A percentile compares a stretch with the other conserved stretches of the same genome.
Evolutionary conservation across 2,888 invertebrate genomes (phyloP).

Genomic region (Lingula anatina): DNA sequence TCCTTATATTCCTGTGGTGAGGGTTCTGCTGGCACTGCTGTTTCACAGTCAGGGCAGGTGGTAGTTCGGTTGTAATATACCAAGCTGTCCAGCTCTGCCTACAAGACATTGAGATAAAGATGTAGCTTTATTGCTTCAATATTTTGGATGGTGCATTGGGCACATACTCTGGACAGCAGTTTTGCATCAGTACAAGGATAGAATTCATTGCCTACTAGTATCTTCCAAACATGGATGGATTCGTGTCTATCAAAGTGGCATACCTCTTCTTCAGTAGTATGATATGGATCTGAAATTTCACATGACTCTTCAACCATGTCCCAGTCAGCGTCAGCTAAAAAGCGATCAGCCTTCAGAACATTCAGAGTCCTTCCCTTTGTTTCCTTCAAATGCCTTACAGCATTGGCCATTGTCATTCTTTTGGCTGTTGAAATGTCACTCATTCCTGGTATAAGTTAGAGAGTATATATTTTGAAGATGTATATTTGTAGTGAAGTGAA

Average conservation of each 20-base stretch:
- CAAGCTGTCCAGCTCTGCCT: constrained; percentile 24
- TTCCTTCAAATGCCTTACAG: constrained; percentile 34
- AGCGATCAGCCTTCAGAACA: constrained; percentile 62
- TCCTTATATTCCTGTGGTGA: constrained; percentile 60
- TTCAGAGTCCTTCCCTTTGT: constrained; percentile 54
- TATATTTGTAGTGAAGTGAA: too few species aligned
- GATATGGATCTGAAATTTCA: constrained; percentile 60
- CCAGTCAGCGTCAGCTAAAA: constrained; percentile 64
- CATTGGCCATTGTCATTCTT: constrained; percentile 41
- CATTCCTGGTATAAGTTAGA: constrained; percentile 30
- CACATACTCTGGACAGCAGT: too few species aligned
- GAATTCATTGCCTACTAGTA: too few species aligned
- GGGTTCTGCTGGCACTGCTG: constrained; percentile 59
- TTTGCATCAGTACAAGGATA: too few species aligned
- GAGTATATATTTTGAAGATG: too few species aligned
- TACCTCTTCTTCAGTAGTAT: constrained; percentile 44
- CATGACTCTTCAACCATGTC: constrained; percentile 58
- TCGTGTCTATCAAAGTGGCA: too few species aligned
- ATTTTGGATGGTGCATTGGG: too few species aligned
- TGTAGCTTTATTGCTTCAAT: too few species aligned
- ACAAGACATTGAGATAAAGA: constrained; percentile 6
- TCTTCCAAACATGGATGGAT: too few species aligned
- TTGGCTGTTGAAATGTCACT: constrained; percentile 41
- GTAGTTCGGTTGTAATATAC: constrained; percentile 21
- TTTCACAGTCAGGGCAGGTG: constrained; percentile 59